phyloP scores from a whole-genome alignment of 2,797 vertebrate genomes.

The Coracias cyanogaster region DNA sequence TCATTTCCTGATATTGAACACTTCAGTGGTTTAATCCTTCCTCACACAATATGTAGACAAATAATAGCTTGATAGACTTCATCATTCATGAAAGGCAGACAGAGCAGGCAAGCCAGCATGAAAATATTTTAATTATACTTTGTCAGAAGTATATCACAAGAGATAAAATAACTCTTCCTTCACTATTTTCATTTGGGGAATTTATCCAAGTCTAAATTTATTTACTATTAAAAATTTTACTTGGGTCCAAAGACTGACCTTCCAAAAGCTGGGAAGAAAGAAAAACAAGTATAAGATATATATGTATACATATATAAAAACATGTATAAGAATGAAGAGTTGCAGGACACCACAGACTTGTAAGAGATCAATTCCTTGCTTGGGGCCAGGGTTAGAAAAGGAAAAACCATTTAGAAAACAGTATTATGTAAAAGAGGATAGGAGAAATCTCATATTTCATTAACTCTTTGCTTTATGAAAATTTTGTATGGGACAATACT shows the following conservation, averaged over 20 bases:
- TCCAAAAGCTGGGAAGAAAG: neutral
- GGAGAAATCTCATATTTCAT: neutral
- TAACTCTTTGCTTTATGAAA: neutral
- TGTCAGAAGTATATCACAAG: neutral
- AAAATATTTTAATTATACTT: conserved; percentile 66
- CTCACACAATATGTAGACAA: conserved; percentile 31
- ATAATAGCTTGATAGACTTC: conserved; percentile 12
- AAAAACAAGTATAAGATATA: neutral
- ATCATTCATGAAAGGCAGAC: conserved; percentile 4
- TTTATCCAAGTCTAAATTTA: neutral
- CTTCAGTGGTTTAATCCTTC: conserved; percentile 34
- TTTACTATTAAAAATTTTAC: neutral
- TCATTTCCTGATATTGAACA: conserved; percentile 47
- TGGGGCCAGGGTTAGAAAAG: neutral
- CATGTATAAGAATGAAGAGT: neutral
- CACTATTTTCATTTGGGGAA: neutral
- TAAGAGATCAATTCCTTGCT: neutral
- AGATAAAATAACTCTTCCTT: neutral
- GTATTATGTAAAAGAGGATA: neutral
- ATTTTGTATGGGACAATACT: neutral
- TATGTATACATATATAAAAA: neutral
- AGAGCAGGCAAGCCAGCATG: conserved; percentile 18
- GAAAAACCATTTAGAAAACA: neutral
- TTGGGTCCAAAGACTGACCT: neutral
- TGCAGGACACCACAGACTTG: neutral